Base-by-base conservation (phyloP, 2,888 invertebrate species). In the Deilephila elpenor region DNA sequence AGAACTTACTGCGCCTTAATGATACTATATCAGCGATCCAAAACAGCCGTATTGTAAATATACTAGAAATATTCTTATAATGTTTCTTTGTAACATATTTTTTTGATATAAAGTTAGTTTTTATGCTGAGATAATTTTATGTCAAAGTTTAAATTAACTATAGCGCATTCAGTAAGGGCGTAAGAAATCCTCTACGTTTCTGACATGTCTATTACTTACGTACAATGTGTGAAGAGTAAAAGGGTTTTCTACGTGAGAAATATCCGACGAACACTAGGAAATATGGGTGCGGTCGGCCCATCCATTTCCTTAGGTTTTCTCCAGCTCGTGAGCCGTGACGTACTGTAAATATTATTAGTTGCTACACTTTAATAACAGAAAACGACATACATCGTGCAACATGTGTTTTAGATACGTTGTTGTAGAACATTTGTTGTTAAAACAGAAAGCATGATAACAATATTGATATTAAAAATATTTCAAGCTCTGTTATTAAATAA, bases 211-310 rank as follows among this genome's bases (percentile, higher is more conserved):
- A 25, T 67, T 67, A 64, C 64, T 76, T 75, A 74, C 74, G 67
- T 73, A 71, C 71, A 75, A 74, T 51, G 77, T 76, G 77, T 61
- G 71, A 74, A 76, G 75, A 72, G 74, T 77, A 75, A 75, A 79
- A 77, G 74, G 74, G 74, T 77, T 79, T 76, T 73, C 75, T 51
- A 71, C 77, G 76, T 75, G 78, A 78, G 73, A 75, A 76, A 74
- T 75, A 74, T 67, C 67, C 64, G 19, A 44, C 34, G 70, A 67
- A 73, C 76, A 71, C 37, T 74, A 70, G 67, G 64, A 77, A 72
- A 74, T 74, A 78, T 74, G 76, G 62, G 17, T 67, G 72, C 76
- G 75, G 67, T 67, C 67, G 25, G 51, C 25, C 77, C 71, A 73
- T 78, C 78, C 75, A 76, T 80, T 77, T 77, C 75, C 44, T 67